Conservation (phyloP, 2,797 vertebrate genomes). For the Leucoraja ocellata region DNA sequence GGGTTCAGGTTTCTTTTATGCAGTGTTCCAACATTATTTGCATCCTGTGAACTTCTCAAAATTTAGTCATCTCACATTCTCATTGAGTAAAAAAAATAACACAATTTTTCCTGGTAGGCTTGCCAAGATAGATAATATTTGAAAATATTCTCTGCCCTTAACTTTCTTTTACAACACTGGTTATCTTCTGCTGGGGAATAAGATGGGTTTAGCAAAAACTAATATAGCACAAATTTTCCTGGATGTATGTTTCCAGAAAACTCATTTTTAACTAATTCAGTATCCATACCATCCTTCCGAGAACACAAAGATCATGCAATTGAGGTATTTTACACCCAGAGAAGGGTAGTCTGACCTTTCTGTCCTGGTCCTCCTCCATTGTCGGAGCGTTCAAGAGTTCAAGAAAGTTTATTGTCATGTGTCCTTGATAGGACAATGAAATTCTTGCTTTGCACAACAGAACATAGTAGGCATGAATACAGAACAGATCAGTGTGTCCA, state of each 20-base stretch:
- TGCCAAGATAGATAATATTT: not conserved
- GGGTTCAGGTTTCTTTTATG: not conserved
- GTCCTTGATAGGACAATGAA: too few species aligned
- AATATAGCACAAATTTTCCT: too few species aligned
- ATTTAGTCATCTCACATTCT: not conserved
- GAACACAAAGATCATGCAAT: not conserved
- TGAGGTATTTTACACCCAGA: too few species aligned
- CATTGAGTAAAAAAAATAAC: not conserved
- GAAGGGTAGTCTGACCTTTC: too few species aligned
- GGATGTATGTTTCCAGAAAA: not conserved
- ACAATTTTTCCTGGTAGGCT: not conserved
- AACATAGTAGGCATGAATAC: too few species aligned
- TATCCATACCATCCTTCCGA: not conserved
- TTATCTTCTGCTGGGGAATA: not conserved
- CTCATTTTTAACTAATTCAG: not conserved
- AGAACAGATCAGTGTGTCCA: too few species aligned
- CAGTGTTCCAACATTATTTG: not conserved
- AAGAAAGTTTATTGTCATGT: too few species aligned
- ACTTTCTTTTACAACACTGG: not conserved
- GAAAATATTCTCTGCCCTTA: not conserved
- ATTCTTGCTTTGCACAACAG: too few species aligned
- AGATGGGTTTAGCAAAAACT: not conserved
- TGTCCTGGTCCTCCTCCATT: too few species aligned
- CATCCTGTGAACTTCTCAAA: not conserved
- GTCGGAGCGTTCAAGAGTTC: too few species aligned